Base-by-base conservation (phyloP, 2,113 vertebrate genomes). In the Sphyrna mokarran region DNA sequence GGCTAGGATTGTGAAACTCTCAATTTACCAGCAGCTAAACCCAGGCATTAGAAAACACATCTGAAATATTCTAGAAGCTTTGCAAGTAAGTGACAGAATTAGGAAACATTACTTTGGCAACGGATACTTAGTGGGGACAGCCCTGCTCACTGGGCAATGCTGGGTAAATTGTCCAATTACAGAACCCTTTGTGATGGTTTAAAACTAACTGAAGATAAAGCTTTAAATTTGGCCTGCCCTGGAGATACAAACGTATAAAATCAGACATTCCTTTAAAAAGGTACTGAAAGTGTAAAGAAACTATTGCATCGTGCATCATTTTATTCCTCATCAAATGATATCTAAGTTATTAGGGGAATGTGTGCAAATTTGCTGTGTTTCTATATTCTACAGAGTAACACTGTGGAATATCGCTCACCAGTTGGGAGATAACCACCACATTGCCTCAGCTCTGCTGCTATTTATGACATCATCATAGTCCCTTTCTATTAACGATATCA, bases 141-240 rank as follows among this genome's bases (percentile, higher is more conserved):
- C 80, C 20, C 37, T 40, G n/a, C 37, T 83, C 16, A 40, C 29
- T 33, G 87, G 87, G 29, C 58, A 29, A 54, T 54, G 48, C 48
- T 54, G 48, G 48, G 48, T 54, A 54, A 54, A 54, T 63, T 18
- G 58, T 16, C 40, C 48, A 63, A 33, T 33, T 61, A 14, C 13
- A 29, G 87, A 90, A 90, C 13, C 16, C n/a, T 80, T 37, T 18
- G 5, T 54, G 86, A 13, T 58, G 22, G 58, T 63, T 90, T 90
- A n/a, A 90, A 61, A 90, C 26, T 22, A 90, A 54, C 14, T 11
- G 72, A 7, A 86, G 37, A 96, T 58, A 87, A 26, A 23, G 16
- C 63, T 40, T 43, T 95, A 72, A 95, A 96, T 96, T 87, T 72
- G 90, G 96, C 69, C 48, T 0, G 14, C 22, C 14, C 43, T 37